Percentiles rank a stretch among this genome's conserved stretches.
Evolutionary conservation across 2,113 vertebrate species (phyloP).

Genomic region (Pelvicachromis taeniatus): DNA sequence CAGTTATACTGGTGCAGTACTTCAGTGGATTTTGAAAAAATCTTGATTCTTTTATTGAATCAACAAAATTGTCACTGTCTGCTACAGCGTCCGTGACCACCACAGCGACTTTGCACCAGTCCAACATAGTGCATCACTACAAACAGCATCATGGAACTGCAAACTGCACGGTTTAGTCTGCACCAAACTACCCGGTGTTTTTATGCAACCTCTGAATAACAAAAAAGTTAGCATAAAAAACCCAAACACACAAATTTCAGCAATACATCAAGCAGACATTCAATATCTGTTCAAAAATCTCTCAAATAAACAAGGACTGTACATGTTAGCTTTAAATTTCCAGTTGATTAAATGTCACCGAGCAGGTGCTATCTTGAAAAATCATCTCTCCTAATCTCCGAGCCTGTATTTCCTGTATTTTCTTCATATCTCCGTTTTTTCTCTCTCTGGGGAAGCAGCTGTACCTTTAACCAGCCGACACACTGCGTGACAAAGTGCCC

Average conservation of each 20-base stretch:
- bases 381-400: neutral
- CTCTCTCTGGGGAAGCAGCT: neutral
- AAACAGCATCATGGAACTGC: no score
- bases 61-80: no score
- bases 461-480: neutral
- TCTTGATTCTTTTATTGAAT: no score
- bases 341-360: neutral
- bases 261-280: neutral
- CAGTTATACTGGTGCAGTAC: no score
- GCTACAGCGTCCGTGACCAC: no score
- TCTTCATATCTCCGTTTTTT: neutral
- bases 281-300: neutral
- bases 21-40: no score
- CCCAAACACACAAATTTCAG: neutral
- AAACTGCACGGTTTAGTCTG: no score
- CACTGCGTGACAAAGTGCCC: neutral
- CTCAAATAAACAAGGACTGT: neutral
- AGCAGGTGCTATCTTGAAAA: neutral
- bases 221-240: no score
- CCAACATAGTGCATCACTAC: no score
- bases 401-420: neutral
- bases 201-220: no score
- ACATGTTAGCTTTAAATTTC: neutral
- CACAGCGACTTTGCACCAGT: no score
- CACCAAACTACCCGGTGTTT: no score